These are phyloP conservation scores for Enteromius mattozi DNA, from an alignment of 2,797 vertebrate species.

Conservation along the genomic window DNA sequence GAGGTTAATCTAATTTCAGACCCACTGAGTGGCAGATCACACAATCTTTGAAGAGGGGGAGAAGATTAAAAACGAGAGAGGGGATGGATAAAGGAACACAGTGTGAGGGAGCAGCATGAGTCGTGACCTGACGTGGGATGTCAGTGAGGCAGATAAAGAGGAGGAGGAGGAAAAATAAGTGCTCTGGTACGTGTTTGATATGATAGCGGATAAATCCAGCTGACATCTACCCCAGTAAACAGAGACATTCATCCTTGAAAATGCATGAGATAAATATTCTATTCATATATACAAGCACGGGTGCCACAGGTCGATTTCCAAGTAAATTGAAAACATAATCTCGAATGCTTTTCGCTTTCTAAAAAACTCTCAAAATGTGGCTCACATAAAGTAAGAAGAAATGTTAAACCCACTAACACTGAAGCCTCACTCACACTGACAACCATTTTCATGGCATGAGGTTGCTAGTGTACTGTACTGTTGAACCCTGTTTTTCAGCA, in stretches of 20 bases:
- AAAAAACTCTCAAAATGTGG: conserved; percentile 3
- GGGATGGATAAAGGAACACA: conserved; percentile 10
- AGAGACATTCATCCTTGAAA: conserved; percentile 19
- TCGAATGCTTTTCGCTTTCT: conserved; percentile 6
- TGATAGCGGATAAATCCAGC: conserved; percentile 30
- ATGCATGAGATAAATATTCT: conserved; percentile 32
- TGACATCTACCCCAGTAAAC: conserved; percentile 34
- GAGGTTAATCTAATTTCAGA: conserved; percentile 64
- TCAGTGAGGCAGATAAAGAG: conserved; percentile 30
- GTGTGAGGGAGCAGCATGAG: background rate
- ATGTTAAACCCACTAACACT: conserved; percentile 5
- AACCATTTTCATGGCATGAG: background rate
- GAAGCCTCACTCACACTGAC: conserved; percentile 35
- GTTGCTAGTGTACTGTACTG: background rate
- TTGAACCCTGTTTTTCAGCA: background rate
- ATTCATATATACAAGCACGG: conserved; percentile 19
- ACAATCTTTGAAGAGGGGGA: conserved; percentile 31
- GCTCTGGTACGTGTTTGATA: conserved; percentile 28
- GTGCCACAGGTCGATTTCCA: conserved; percentile 36
- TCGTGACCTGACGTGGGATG: conserved; percentile 31
- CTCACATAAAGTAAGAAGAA: conserved; percentile 12
- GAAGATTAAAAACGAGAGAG: conserved; percentile 45
- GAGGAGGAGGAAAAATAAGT: conserved; percentile 28
- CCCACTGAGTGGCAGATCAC: conserved; percentile 50
- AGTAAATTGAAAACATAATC: conserved; percentile 46